These are phyloP conservation scores for Bombycilla garrulus DNA, from an alignment of 2,113 vertebrate genomes.

Conservation along the genomic window DNA sequence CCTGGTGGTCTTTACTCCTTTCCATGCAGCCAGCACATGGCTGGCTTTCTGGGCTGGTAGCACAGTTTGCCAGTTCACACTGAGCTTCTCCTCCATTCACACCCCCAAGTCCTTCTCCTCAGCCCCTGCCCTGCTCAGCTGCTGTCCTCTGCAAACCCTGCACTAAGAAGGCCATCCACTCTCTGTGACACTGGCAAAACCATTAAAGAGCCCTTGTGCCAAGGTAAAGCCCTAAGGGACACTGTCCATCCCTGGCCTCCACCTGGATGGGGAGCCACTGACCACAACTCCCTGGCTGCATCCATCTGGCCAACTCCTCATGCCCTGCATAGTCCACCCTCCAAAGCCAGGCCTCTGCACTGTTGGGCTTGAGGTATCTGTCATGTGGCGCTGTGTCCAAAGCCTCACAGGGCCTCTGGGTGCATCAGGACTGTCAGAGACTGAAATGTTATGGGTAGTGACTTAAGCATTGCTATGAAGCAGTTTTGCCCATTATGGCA, in stretches of 20 bases:
- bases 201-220: too few relatives aligned
- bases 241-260: not conserved
- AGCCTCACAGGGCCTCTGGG: not conserved
- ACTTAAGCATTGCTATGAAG: not conserved
- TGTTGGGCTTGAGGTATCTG: too few relatives aligned
- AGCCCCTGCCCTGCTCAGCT: not conserved
- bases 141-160: not conserved
- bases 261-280: not conserved
- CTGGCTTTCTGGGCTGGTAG: not conserved
- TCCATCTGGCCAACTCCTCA: not conserved
- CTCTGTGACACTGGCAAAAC: not conserved
- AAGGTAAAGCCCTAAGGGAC: not conserved
- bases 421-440: not conserved
- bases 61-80: accelerated
- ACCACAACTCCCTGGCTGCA: too few relatives aligned
- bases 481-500: not conserved
- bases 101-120: not conserved
- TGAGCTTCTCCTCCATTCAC: not conserved
- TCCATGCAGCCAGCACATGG: not conserved
- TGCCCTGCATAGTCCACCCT: too few relatives aligned
- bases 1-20: accelerated
- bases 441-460: not conserved
- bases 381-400: not conserved
- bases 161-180: not conserved
- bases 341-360: not conserved